Conservation (phyloP, 1,140 invertebrate genomes). For the Hyles vespertilio region DNA sequence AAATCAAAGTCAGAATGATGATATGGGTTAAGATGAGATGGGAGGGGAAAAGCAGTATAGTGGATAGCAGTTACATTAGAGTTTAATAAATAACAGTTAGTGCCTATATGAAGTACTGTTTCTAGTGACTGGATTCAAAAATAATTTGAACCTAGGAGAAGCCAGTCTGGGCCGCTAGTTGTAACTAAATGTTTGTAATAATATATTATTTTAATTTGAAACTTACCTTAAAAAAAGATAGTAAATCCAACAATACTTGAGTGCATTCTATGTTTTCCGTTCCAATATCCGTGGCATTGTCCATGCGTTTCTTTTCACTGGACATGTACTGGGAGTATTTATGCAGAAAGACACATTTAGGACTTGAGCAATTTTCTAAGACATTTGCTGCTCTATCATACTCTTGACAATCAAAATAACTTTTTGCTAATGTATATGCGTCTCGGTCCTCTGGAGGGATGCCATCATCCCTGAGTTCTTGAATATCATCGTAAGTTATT, state of each 20-base stretch:
- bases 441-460: conserved; percentile 79
- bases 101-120: too few relatives aligned
- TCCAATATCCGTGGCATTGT: conserved; percentile 87
- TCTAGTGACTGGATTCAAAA: too few relatives aligned
- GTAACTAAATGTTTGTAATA: background rate
- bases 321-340: conserved; percentile 92
- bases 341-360: conserved; percentile 86
- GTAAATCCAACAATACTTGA: conserved; percentile 60
- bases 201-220: background rate
- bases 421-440: conserved; percentile 88
- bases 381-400: conserved; percentile 94
- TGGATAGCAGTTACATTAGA: too few relatives aligned
- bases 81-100: too few relatives aligned
- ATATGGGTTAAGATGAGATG: too few relatives aligned
- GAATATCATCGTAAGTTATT: conserved; percentile 60
- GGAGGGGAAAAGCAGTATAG: too few relatives aligned
- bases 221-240: conserved; percentile 67
- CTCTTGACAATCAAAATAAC: conserved; percentile 94
- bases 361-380: conserved; percentile 80
- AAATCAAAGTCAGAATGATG: too few relatives aligned
- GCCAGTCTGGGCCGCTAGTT: too few relatives aligned
- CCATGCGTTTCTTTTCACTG: conserved; percentile 90
- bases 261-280: conserved; percentile 61
- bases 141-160: too few relatives aligned
- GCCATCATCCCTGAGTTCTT: conserved; percentile 55